A percentile compares a stretch with the other conserved stretches of the same genome.
Conservation (phyloP, 2,113 vertebrate genomes). For the Catharus minimus region DNA sequence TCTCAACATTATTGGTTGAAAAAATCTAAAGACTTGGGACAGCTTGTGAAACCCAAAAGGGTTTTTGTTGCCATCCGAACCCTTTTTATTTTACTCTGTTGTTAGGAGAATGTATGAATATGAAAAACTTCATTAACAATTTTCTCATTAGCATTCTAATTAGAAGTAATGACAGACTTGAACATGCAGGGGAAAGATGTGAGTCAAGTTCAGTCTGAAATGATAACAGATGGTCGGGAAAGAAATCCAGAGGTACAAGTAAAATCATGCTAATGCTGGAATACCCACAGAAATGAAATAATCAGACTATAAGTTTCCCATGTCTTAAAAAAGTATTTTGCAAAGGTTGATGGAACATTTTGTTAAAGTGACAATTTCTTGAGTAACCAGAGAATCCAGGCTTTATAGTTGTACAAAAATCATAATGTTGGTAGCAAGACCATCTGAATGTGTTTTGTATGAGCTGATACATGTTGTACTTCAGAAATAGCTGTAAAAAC, state of each 20-base stretch:
- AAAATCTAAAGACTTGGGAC: neutral
- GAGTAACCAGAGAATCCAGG: neutral
- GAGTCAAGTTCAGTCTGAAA: neutral
- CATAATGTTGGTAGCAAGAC: neutral
- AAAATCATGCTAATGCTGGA: neutral
- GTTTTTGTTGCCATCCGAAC: neutral
- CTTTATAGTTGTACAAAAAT: neutral
- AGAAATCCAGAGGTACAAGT: neutral
- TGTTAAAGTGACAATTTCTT: neutral
- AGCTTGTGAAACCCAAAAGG: neutral
- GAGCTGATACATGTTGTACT: neutral
- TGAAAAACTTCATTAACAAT: neutral
- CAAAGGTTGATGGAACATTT: neutral
- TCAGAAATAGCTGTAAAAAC: neutral
- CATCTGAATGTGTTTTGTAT: neutral
- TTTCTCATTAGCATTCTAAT: neutral
- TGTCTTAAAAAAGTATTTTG: neutral
- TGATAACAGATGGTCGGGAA: neutral
- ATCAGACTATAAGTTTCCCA: neutral
- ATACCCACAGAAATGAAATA: neutral
- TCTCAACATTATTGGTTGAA: neutral
- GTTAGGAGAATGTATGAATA: neutral
- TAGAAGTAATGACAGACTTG: neutral
- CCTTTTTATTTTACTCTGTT: neutral
- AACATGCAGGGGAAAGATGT: neutral